Conservation (phyloP, 2,113 vertebrate genomes). For the Colaptes auratus region DNA sequence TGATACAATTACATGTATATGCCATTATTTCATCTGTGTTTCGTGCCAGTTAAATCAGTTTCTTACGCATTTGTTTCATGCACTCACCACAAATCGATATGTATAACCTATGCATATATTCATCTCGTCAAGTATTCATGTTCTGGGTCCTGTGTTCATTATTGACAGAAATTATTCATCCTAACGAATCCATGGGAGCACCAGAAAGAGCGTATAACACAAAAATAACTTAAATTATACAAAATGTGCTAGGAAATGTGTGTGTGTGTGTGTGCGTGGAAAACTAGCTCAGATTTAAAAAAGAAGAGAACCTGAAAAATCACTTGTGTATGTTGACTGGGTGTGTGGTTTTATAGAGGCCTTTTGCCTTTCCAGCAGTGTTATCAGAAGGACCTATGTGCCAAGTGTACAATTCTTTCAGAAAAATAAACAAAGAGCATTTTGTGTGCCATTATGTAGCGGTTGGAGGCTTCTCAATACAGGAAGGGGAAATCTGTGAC, state of each 20-base stretch:
- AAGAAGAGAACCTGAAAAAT: neutral
- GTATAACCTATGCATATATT: conserved; percentile 72
- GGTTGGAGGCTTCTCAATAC: neutral
- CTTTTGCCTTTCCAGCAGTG: neutral
- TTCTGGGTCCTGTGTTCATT: conserved; percentile 64
- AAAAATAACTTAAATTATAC: conserved; percentile 66
- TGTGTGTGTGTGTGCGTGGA: neutral
- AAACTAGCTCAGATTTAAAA: neutral
- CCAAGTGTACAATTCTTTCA: neutral
- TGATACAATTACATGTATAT: conserved; percentile 54
- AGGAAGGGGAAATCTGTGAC: neutral
- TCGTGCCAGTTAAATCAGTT: conserved; percentile 51
- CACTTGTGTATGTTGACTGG: neutral
- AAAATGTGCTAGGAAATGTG: conserved; percentile 18
- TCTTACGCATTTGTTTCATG: conserved; percentile 65
- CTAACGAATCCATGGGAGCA: conserved; percentile 63
- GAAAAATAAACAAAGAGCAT: neutral
- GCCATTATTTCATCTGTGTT: conserved; percentile 54
- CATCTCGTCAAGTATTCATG: conserved; percentile 73
- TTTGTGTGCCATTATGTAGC: neutral
- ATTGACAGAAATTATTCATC: conserved; percentile 72
- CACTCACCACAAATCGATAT: conserved; percentile 63
- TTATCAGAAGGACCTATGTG: neutral
- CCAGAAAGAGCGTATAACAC: conserved; percentile 47
- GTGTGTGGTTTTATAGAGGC: neutral